A percentile compares a stretch with the other conserved stretches of the same genome.
These are phyloP conservation scores for Torymus tubicola DNA, from an alignment of 2,888 invertebrate genomes.

Conservation along the genomic window DNA sequence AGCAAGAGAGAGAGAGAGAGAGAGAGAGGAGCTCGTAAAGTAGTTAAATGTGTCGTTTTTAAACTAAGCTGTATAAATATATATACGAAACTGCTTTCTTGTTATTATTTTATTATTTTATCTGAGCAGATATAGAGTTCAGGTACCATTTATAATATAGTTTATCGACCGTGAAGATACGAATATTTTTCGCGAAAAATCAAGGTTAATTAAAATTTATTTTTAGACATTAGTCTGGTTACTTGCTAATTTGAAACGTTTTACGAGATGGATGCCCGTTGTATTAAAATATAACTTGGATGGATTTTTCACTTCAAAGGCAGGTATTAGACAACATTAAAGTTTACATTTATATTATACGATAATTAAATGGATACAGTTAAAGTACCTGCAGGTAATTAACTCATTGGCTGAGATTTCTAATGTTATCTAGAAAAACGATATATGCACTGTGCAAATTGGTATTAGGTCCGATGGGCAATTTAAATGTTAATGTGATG, in stretches of 20 bases:
- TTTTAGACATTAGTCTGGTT: conserved; percentile 4
- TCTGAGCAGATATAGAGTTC: not conserved
- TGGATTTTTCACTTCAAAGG: conserved; percentile 8
- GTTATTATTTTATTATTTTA: conserved; percentile 11
- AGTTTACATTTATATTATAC: no score
- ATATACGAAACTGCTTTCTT: not conserved
- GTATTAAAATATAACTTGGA: conserved; percentile 12
- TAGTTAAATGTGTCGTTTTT: conserved; percentile 37
- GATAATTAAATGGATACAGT: no score
- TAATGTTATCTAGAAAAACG: no score
- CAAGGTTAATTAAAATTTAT: conserved; percentile 43
- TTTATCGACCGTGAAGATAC: conserved; percentile 26
- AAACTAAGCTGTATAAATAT: not conserved
- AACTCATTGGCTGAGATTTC: no score
- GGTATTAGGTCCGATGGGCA: no score
- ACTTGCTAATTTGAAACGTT: conserved; percentile 7
- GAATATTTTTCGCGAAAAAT: conserved; percentile 12
- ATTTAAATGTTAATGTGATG: no score
- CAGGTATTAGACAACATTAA: no score
- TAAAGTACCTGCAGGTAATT: no score
- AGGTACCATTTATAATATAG: conserved; percentile 12
- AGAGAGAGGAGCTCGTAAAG: conserved; percentile 22
- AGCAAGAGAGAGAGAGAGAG: not conserved
- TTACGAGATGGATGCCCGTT: not conserved
- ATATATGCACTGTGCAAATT: no score